A percentile compares a stretch with the other conserved stretches of the same genome.
Evolutionary conservation across 2,888 invertebrate genomes (phyloP).

Genomic region (Cephus rjabovi): DNA sequence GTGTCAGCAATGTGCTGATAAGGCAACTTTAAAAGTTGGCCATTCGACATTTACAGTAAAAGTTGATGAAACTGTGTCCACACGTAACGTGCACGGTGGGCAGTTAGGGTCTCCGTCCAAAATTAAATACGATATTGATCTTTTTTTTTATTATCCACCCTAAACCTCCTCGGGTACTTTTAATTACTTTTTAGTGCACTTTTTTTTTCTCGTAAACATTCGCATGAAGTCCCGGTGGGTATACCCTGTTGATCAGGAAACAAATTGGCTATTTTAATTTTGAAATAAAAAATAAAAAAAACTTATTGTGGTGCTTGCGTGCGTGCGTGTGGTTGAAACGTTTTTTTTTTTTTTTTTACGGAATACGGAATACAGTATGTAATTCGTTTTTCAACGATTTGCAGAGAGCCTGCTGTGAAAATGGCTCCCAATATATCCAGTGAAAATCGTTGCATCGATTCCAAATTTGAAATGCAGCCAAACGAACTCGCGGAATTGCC

Average conservation of each 20-base stretch:
- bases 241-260: not conserved
- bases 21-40: slow-evolving; percentile 14
- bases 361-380: not conserved
- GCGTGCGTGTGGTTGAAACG: not conserved
- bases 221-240: not conserved
- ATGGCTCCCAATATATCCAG: slow-evolving; percentile 22
- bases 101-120: not conserved
- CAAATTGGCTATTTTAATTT: not conserved
- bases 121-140: not conserved
- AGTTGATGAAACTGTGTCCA: slow-evolving; percentile 44
- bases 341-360: not conserved
- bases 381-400: not conserved
- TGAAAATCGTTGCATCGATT: slow-evolving; percentile 7
- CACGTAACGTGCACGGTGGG: not conserved
- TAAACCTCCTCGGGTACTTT: not conserved
- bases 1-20: slow-evolving; percentile 26
- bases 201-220: not conserved
- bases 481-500: slow-evolving; percentile 6
- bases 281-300: not conserved
- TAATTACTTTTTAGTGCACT: not conserved
- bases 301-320: not conserved
- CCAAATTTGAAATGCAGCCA: slow-evolving; percentile 1
- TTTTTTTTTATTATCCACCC: not conserved
- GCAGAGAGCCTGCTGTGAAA: not conserved
- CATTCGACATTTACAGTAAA: slow-evolving; percentile 18